Conservation (phyloP, 2,888 invertebrate species). For the Folsomia manolachei region DNA sequence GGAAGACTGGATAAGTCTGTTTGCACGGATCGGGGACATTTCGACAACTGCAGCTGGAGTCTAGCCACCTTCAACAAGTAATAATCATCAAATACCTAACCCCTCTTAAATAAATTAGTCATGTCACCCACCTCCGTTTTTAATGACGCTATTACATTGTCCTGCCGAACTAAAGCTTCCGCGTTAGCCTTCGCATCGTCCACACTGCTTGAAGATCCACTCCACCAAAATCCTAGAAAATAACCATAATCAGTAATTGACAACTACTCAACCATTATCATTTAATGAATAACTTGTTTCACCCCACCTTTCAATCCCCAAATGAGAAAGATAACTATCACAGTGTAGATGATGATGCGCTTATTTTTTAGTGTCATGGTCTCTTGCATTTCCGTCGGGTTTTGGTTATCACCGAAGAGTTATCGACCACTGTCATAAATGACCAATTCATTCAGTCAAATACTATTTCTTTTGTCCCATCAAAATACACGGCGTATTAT, state of each 20-base stretch:
- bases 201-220: too few species aligned
- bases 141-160: background rate
- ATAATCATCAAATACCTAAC: background rate
- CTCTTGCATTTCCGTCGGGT: conserved; percentile 1
- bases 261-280: too few species aligned
- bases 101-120: background rate
- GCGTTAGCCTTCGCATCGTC: background rate
- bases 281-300: too few species aligned
- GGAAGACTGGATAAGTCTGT: conserved; percentile 58
- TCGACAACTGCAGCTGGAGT: conserved; percentile 17
- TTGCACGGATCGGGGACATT: conserved; percentile 30
- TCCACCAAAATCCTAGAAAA: background rate
- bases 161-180: background rate
- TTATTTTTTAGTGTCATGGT: conserved; percentile 28
- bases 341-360: conserved; percentile 26
- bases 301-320: conserved; percentile 45
- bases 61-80: conserved; percentile 18
- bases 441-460: too few species aligned
- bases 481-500: too few species aligned
- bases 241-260: too few species aligned
- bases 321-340: conserved; percentile 31
- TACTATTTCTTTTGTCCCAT: too few species aligned
- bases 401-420: too few species aligned
- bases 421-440: too few species aligned
- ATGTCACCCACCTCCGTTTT: background rate